A percentile compares a stretch with the other conserved stretches of the same genome.
These are phyloP conservation scores for Blomia tropicalis DNA, from an alignment of 2,888 invertebrate species.

Conservation along the genomic window DNA sequence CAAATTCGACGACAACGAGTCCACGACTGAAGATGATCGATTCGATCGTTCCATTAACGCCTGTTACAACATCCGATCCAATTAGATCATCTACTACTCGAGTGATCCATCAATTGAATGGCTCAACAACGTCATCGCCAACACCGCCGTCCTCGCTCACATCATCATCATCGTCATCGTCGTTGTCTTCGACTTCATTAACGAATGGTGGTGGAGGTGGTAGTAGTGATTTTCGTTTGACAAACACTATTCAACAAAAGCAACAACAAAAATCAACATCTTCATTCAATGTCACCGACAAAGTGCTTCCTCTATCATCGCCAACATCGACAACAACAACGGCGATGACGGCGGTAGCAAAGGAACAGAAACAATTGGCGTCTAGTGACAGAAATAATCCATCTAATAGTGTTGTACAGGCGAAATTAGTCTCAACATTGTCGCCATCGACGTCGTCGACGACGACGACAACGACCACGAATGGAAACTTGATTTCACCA, in stretches of 20 bases:
- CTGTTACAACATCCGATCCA: too few species aligned
- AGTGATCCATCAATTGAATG: not conserved
- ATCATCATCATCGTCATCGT: not conserved
- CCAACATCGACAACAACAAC: not conserved
- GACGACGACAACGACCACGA: not conserved
- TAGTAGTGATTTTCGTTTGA: too few species aligned
- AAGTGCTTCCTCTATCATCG: slow-evolving; percentile 6
- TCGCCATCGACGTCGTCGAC: not conserved
- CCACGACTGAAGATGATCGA: too few species aligned
- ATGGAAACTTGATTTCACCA: too few species aligned
- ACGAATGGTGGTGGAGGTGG: too few species aligned
- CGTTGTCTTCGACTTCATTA: too few species aligned
- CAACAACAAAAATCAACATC: not conserved
- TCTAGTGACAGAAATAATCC: not conserved
- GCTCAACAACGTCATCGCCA: slow-evolving; percentile 3
- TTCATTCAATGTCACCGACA: slow-evolving; percentile 5
- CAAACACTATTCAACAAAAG: not conserved
- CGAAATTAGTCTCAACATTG: too few species aligned
- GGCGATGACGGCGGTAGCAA: not conserved
- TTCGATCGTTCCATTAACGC: too few species aligned
- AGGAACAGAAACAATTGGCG: not conserved
- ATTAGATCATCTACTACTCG: too few species aligned
- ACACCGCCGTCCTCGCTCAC: not conserved
- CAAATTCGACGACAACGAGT: too few species aligned
- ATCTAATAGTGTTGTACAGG: not conserved